phyloP scores from a whole-genome alignment of 2,888 invertebrate species.

The Drosophila longiperda region DNA sequence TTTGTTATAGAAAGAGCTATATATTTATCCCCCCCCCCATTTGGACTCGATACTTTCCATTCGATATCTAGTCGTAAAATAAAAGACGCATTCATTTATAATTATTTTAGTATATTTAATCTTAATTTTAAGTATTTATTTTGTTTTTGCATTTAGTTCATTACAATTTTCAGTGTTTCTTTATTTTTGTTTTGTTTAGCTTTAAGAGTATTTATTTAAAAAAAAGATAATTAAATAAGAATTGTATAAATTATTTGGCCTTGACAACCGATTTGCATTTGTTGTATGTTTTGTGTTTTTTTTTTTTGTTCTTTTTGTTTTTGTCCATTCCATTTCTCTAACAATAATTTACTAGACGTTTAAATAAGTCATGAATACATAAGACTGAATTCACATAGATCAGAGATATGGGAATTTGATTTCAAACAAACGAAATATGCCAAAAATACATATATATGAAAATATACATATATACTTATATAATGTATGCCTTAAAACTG shows the following conservation, averaged over 20 bases:
- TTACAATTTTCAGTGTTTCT: slow-evolving; percentile 46
- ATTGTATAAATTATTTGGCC: slow-evolving; percentile 66
- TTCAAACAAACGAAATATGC: slow-evolving; percentile 3
- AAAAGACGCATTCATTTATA: slow-evolving; percentile 28
- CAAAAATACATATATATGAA: slow-evolving; percentile 2
- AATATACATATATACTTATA: background rate
- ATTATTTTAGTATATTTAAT: slow-evolving; percentile 56
- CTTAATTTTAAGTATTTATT: slow-evolving; percentile 48
- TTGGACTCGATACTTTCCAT: too few relatives aligned
- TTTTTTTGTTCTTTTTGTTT: slow-evolving; percentile 31
- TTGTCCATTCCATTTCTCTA: slow-evolving; percentile 49
- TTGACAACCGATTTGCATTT: slow-evolving; percentile 64
- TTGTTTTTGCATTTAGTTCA: slow-evolving; percentile 42
- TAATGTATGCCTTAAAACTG: slow-evolving; percentile 26
- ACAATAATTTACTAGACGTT: slow-evolving; percentile 64
- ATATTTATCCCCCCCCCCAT: background rate
- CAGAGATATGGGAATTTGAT: slow-evolving; percentile 30
- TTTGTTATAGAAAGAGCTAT: background rate
- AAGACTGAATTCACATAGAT: slow-evolving; percentile 53
- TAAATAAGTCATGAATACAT: slow-evolving; percentile 44
- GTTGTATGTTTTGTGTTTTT: slow-evolving; percentile 19
- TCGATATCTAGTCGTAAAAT: background rate
- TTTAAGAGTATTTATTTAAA: slow-evolving; percentile 39
- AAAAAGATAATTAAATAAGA: slow-evolving; percentile 51
- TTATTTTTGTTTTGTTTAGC: slow-evolving; percentile 39